These are phyloP conservation scores for Corbicula japonica DNA, from an alignment of 2,888 invertebrate genomes.

Conservation along the genomic window DNA sequence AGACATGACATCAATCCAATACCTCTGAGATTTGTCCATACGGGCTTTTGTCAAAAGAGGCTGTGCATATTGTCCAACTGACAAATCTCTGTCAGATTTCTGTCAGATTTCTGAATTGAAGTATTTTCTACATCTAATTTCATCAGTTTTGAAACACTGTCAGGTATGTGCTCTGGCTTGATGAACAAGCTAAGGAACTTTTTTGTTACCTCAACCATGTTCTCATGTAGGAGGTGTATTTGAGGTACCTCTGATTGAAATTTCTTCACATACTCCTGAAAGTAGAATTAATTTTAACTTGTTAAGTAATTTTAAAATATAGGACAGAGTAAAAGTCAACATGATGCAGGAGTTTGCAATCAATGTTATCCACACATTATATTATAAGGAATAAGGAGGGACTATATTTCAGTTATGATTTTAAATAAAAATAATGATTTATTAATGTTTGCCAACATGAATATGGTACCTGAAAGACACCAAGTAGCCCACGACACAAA, in stretches of 20 bases:
- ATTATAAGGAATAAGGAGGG: no score
- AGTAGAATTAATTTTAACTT: no score
- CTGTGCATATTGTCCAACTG: conserved; percentile 33
- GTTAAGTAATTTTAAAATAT: no score
- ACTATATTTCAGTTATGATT: no score
- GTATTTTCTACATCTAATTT: conserved; percentile 23
- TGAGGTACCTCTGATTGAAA: conserved; percentile 18
- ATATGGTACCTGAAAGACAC: neutral
- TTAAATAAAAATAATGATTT: no score
- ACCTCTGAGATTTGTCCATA: neutral
- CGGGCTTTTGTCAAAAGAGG: conserved; percentile 2
- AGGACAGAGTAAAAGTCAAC: no score
- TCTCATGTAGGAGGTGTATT: conserved; percentile 16
- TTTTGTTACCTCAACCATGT: conserved; percentile 9
- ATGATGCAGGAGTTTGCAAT: no score
- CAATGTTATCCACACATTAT: no score
- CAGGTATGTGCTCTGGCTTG: conserved; percentile 8
- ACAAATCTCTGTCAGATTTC: conserved; percentile 35
- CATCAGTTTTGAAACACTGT: neutral
- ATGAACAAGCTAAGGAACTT: conserved; percentile 1
- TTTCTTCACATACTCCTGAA: conserved; percentile 20
- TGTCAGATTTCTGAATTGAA: conserved; percentile 33
- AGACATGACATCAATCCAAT: conserved; percentile 10
- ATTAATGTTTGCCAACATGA: neutral
- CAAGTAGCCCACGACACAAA: conserved; percentile 16